phyloP scores from a whole-genome alignment of 2,888 invertebrate genomes.

The Diarsia rubi region DNA sequence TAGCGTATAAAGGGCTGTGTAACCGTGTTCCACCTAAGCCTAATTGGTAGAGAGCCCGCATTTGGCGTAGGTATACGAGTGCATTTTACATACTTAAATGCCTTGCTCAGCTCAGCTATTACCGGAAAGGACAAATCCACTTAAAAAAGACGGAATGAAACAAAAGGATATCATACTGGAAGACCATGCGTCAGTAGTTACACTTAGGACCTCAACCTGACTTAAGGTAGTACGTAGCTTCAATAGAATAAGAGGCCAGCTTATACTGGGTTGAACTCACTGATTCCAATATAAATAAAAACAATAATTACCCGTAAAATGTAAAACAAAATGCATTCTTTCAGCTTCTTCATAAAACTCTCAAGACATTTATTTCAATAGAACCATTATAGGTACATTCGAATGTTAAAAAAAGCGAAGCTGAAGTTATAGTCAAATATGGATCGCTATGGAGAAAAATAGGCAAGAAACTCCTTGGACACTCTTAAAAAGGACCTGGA shows the following conservation, averaged over 20 bases:
- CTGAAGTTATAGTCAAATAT: no score
- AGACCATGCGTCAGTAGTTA: not conserved
- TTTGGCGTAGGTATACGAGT: conserved; percentile 36
- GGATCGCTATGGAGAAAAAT: no score
- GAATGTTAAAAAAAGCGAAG: no score
- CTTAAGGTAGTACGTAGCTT: not conserved
- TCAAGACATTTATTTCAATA: no score
- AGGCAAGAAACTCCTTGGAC: no score
- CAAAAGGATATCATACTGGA: not conserved
- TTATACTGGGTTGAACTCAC: not conserved
- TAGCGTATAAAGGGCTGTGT: conserved; percentile 67
- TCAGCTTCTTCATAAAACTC: conserved; percentile 11
- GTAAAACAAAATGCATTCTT: not conserved
- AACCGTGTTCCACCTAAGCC: conserved; percentile 47
- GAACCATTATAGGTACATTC: no score
- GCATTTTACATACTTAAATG: conserved; percentile 52
- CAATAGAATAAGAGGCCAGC: not conserved
- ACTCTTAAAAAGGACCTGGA: conserved; percentile 15
- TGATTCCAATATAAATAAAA: not conserved
- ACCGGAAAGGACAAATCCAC: not conserved
- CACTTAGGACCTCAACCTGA: not conserved
- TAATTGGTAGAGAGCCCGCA: conserved; percentile 67
- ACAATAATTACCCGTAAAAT: not conserved
- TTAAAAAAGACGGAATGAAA: not conserved
- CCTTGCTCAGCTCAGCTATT: not conserved